A percentile compares a stretch with the other conserved stretches of the same genome.
Evolutionary conservation across 2,888 invertebrate genomes (phyloP).

Genomic region (Pristionchus entomophagus): DNA sequence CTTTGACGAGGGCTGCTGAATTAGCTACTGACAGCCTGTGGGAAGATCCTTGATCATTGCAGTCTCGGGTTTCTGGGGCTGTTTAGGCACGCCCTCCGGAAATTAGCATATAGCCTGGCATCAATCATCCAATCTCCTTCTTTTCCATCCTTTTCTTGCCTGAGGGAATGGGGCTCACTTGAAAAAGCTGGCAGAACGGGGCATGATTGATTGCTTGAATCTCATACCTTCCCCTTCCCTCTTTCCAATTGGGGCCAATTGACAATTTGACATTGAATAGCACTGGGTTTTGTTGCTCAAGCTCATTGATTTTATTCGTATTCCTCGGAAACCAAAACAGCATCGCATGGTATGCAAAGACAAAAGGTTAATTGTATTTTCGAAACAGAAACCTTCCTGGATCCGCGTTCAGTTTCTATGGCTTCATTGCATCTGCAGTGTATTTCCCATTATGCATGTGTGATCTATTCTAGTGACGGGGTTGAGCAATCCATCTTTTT

Average conservation of each 20-base stretch:
- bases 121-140: slow-evolving; percentile 4
- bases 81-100: background rate
- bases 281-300: no score
- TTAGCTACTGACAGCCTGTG: background rate
- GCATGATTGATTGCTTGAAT: background rate
- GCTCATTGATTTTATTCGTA: no score
- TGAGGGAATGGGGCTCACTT: background rate
- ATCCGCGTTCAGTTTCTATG: no score
- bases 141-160: background rate
- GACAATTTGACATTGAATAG: background rate
- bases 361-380: no score
- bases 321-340: no score
- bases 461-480: background rate
- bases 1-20: background rate
- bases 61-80: background rate
- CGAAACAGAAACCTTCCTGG: no score
- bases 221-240: background rate
- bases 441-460: slow-evolving; percentile 11
- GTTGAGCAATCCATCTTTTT: slow-evolving; percentile 35
- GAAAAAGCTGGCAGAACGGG: slow-evolving; percentile 3
- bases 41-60: background rate
- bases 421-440: background rate
- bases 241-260: background rate
- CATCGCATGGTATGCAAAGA: no score
- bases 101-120: background rate